Percentiles rank a stretch among this genome's conserved stretches.
Conservation (phyloP, 2,888 invertebrate species). For the Camptogramma bilineatum region DNA sequence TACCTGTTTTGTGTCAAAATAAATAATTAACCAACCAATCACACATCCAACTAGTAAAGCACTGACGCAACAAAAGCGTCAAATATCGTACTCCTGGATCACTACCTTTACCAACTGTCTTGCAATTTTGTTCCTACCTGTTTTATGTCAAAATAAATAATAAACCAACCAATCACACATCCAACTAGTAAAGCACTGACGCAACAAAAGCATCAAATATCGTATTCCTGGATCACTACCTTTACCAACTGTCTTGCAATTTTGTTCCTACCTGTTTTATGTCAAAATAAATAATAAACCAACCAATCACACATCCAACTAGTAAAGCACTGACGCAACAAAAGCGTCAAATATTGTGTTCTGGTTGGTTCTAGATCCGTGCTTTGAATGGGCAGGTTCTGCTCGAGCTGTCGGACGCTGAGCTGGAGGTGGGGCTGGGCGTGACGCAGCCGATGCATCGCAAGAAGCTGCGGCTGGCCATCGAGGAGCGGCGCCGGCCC, state of each 20-base stretch:
- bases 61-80: constrained; percentile 81
- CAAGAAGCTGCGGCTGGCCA: constrained; percentile 96
- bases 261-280: constrained; percentile 59
- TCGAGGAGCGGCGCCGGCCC: constrained; percentile 96
- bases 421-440: constrained; percentile 96
- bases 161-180: constrained; percentile 25
- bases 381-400: constrained; percentile 92
- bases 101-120: no score
- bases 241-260: no score
- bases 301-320: constrained; percentile 26
- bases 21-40: constrained; percentile 16
- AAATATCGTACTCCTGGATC: constrained; percentile 85
- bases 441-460: constrained; percentile 96
- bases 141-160: neutral
- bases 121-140: no score
- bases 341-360: constrained; percentile 85
- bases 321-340: constrained; percentile 69
- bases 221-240: no score
- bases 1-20: neutral
- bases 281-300: neutral
- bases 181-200: constrained; percentile 56
- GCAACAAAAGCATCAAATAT: constrained; percentile 83
- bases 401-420: constrained; percentile 95
- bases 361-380: constrained; percentile 88
- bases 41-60: constrained; percentile 33